Base-by-base conservation (phyloP, 2,797 vertebrate genomes). In the Spea hammondii region DNA sequence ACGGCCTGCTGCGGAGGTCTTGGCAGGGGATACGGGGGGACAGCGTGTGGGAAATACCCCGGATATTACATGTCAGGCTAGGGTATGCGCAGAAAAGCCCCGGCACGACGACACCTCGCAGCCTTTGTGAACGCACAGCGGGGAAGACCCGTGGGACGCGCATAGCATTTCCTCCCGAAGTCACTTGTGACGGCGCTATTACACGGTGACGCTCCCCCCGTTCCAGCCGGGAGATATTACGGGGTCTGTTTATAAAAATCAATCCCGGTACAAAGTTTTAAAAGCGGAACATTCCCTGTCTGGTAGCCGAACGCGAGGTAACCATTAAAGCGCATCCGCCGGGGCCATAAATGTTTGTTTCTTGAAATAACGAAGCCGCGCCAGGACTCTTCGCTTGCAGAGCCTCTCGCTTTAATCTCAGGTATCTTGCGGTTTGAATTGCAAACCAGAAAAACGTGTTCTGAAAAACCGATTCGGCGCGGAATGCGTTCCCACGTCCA, bases 41-140 rank as follows among this genome's bases (percentile, higher is more conserved):
- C 83, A 83, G 87, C 86, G 86, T 91, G 90, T 90, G 89, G 88
- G 90, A 91, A 90, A 83, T 79, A 84, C 48, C 17, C 60, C 8
- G 64, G 55, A 6, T 13, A 32, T 32, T 32, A 32, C 32, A 32
- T 32, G 32, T 32, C 32, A 32, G 32, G 32, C 32, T 3, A 32
- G 32, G 32, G 32, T 32, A 32, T 32, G 32, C 32, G 32, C 32
- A 32, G 32, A 32, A 32, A 32, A 32, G 32, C 32, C 32, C 32
- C 32, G 32, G 32, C 32, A 32, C 32, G 32, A 1, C 32, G 32
- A 32, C 32, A 32, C 32, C 32, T 32, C 32, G 32, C 32, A 32
- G 2, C 32, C 32, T 32, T 32, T 3, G 32, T 32, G 2, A 32
- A 32, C 32, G 32, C 32, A 32, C 32, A 2, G 32, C 32, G 32